phyloP scores from a whole-genome alignment of 1,140 invertebrate species.

The Phthorimaea operculella region DNA sequence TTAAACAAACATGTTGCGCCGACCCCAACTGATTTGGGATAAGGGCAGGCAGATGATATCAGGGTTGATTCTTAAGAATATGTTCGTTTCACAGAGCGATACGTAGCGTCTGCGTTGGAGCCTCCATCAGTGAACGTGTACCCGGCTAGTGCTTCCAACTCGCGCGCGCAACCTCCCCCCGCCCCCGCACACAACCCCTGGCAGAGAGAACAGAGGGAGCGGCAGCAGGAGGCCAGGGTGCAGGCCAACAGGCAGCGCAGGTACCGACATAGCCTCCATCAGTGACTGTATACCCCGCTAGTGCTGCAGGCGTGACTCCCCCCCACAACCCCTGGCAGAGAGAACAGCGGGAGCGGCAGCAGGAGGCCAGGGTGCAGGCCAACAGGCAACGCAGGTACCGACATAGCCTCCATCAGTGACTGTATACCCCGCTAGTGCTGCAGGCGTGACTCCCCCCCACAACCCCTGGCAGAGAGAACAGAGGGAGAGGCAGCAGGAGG shows the following conservation, averaged over 20 bases:
- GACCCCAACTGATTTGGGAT: no score
- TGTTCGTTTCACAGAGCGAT: no score
- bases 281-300: constrained; percentile 75
- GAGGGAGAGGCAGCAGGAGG: constrained; percentile 81
- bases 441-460: constrained; percentile 47
- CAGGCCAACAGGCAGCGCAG: constrained; percentile 71
- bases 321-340: constrained; percentile 86
- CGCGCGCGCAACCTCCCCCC: constrained; percentile 32
- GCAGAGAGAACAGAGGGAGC: constrained; percentile 90
- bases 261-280: constrained; percentile 71
- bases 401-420: constrained; percentile 76
- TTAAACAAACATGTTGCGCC: no score
- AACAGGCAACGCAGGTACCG: constrained; percentile 61
- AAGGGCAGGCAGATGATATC: no score
- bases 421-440: constrained; percentile 70
- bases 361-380: constrained; percentile 76
- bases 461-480: constrained; percentile 93
- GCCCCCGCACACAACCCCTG: constrained; percentile 78
- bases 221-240: constrained; percentile 76
- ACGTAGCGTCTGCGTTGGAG: constrained; percentile 79
- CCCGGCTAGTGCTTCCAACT: constrained; percentile 40
- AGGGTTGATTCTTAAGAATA: no score
- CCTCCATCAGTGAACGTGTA: constrained; percentile 81
- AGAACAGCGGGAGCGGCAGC: constrained; percentile 87
- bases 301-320: constrained; percentile 25